phyloP scores from a whole-genome alignment of 2,113 vertebrate species.

The Austrofundulus limnaeus region DNA sequence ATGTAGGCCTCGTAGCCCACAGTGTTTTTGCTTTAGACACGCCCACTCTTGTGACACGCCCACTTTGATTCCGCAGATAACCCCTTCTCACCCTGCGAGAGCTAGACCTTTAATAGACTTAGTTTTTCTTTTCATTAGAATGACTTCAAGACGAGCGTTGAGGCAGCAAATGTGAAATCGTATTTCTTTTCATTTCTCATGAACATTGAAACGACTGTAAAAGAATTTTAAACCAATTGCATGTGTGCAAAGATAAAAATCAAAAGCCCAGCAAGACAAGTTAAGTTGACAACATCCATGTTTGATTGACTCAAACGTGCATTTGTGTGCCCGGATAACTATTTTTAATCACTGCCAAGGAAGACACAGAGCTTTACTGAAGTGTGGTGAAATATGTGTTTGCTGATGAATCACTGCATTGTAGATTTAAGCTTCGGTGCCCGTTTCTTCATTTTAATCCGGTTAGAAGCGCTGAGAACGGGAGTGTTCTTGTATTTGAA shows the following conservation, averaged over 20 bases:
- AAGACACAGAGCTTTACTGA: slow-evolving; percentile 19
- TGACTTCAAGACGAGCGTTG: background rate
- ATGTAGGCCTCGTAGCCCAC: no score
- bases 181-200: background rate
- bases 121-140: background rate
- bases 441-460: slow-evolving; percentile 36
- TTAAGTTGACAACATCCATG: slow-evolving; percentile 1
- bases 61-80: no score
- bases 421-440: slow-evolving; percentile 52
- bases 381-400: slow-evolving; percentile 38
- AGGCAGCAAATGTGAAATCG: background rate
- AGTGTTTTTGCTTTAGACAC: no score
- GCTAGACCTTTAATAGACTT: no score
- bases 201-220: no score
- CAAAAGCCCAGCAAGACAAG: background rate
- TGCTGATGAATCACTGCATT: slow-evolving; percentile 54
- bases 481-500: slow-evolving; percentile 25
- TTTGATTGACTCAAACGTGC: slow-evolving; percentile 23
- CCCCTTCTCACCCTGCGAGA: no score
- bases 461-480: slow-evolving; percentile 36
- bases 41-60: no score
- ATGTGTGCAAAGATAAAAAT: background rate
- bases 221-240: background rate
- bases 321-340: slow-evolving; percentile 35
- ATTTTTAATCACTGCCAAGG: slow-evolving; percentile 31